These are phyloP conservation scores for Dinocampus coccinellae DNA, from an alignment of 2,888 invertebrate species.

Conservation along the genomic window DNA sequence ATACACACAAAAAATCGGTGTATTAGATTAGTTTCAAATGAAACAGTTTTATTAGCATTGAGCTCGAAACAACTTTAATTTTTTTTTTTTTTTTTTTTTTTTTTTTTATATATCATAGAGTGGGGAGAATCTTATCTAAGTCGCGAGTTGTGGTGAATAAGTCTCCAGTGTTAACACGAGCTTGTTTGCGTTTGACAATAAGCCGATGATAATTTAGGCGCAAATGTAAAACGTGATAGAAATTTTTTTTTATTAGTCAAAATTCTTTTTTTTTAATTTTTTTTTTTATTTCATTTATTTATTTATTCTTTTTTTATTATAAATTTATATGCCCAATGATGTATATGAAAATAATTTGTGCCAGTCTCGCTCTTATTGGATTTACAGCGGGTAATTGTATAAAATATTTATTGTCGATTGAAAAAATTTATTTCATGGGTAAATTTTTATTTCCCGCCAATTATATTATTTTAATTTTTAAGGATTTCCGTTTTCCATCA, in stretches of 20 bases:
- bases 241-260: constrained; percentile 2
- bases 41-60: no score
- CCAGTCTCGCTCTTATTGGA: constrained; percentile 40
- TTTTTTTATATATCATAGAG: constrained; percentile 6
- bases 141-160: not conserved
- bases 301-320: not conserved
- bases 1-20: no score
- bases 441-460: not conserved
- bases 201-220: constrained; percentile 3
- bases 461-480: not conserved
- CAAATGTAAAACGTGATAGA: not conserved
- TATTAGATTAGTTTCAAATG: no score
- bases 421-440: not conserved
- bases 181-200: not conserved
- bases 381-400: constrained; percentile 34
- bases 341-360: constrained; percentile 13
- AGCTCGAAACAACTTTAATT: no score
- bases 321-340: not conserved
- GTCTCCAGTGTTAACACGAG: constrained; percentile 14
- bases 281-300: no score
- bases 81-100: not conserved
- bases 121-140: constrained; percentile 27
- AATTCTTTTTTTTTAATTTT: no score
- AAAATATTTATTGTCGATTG: constrained; percentile 27
- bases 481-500: not conserved